phyloP scores from a whole-genome alignment of 2,888 invertebrate species.

The Taphrorychus bicolor region DNA sequence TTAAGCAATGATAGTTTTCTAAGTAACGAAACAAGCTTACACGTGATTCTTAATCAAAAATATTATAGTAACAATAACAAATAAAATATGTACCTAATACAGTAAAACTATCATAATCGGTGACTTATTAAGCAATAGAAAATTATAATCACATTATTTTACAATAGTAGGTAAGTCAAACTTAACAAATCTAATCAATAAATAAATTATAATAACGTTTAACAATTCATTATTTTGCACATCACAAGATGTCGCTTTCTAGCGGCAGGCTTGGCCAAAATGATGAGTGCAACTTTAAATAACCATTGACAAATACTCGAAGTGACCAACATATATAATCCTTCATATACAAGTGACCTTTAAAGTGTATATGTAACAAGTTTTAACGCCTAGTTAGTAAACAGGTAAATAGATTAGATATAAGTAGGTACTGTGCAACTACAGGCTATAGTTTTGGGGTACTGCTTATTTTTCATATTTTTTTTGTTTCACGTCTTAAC shows the following conservation, averaged over 20 bases:
- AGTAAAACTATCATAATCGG: too few relatives aligned
- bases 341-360: slow-evolving; percentile 46
- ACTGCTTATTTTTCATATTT: slow-evolving; percentile 41
- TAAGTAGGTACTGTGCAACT: slow-evolving; percentile 41
- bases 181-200: not conserved
- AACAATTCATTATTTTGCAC: too few relatives aligned
- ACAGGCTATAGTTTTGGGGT: slow-evolving; percentile 29
- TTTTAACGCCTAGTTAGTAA: slow-evolving; percentile 53
- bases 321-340: slow-evolving; percentile 45
- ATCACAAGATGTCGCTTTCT: too few relatives aligned
- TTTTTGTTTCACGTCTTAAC: slow-evolving; percentile 14
- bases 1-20: slow-evolving; percentile 7
- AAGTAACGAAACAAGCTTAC: too few relatives aligned
- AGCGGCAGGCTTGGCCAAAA: too few relatives aligned
- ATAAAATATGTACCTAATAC: too few relatives aligned
- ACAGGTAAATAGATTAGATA: slow-evolving; percentile 52
- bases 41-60: too few relatives aligned
- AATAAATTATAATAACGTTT: too few relatives aligned
- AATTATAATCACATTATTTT: not conserved
- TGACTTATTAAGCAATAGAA: too few relatives aligned
- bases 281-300: slow-evolving; percentile 48
- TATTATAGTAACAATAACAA: too few relatives aligned
- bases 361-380: slow-evolving; percentile 51
- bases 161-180: not conserved
- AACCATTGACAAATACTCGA: slow-evolving; percentile 50